Percentiles rank a stretch among this genome's conserved stretches.
phyloP scores from a whole-genome alignment of 2,113 vertebrate species.

The Pontoporia blainvillei region DNA sequence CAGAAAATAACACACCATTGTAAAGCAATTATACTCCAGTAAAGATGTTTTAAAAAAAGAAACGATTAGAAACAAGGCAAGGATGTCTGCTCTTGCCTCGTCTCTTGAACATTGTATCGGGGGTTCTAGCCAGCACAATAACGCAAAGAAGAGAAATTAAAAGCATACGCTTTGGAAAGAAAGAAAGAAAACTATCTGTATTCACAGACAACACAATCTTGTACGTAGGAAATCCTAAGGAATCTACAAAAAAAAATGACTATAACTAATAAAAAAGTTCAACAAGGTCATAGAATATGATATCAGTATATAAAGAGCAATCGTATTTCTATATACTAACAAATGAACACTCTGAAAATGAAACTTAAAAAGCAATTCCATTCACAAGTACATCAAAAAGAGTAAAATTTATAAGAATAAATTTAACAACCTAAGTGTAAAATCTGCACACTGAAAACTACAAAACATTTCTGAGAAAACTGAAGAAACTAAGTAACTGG shows the following conservation, averaged over 20 bases:
- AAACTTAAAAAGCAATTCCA: neutral
- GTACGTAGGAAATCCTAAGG: neutral
- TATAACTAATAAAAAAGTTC: neutral
- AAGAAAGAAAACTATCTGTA: neutral
- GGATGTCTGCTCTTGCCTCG: neutral
- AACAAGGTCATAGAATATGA: neutral
- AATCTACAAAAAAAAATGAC: neutral
- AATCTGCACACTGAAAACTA: neutral
- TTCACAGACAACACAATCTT: neutral
- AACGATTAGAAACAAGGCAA: neutral
- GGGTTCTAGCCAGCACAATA: neutral
- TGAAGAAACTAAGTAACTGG: neutral
- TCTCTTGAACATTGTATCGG: neutral
- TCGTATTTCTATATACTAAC: neutral
- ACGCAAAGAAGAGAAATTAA: constrained; percentile 1
- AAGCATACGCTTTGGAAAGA: neutral
- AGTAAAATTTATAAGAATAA: neutral
- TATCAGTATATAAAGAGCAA: neutral
- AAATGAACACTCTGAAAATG: neutral
- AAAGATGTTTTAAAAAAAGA: too few relatives aligned
- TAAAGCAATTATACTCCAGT: too few relatives aligned
- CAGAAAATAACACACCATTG: too few relatives aligned
- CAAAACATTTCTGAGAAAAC: neutral
- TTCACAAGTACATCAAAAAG: constrained; percentile 12
- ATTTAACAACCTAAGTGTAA: neutral